phyloP scores from a whole-genome alignment of 2,113 vertebrate genomes.

The Aegithalos caudatus region DNA sequence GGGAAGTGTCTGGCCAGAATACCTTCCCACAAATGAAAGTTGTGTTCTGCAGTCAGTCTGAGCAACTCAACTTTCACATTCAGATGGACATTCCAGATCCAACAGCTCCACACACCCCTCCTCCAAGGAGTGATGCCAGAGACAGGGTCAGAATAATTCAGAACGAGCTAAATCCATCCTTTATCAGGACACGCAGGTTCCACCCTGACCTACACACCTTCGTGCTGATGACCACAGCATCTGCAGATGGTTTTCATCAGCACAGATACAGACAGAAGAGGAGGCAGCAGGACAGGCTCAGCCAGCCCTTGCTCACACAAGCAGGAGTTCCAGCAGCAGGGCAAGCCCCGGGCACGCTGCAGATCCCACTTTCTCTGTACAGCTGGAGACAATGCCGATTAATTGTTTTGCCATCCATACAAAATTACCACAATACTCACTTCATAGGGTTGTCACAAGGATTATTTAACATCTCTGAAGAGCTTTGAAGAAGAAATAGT shows the following conservation, averaged over 20 bases:
- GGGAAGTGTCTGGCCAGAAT: background rate
- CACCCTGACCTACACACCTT: background rate
- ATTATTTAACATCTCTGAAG: conserved; percentile 37
- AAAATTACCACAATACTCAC: conserved; percentile 14
- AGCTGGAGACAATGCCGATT: background rate
- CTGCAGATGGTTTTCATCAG: background rate
- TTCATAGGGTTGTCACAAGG: conserved; percentile 31
- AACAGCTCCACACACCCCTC: background rate
- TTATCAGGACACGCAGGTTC: fast-evolving
- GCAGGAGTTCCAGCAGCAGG: background rate
- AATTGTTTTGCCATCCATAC: conserved; percentile 33
- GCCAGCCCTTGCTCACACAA: background rate
- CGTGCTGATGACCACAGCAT: background rate
- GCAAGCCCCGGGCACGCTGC: background rate
- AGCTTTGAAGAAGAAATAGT: conserved; percentile 21
- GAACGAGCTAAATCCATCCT: background rate
- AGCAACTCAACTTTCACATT: background rate
- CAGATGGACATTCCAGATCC: background rate
- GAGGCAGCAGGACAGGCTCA: background rate
- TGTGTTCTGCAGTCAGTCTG: background rate
- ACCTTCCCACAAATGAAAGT: background rate
- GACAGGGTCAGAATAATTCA: background rate
- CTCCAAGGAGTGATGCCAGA: background rate
- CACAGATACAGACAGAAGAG: background rate
- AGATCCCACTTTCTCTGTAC: background rate